Evolutionary conservation across 1,140 invertebrate genomes (phyloP), one percentile per base, ranked within the genome.

Genomic region (Daktulosphaira vitifoliae): DNA sequence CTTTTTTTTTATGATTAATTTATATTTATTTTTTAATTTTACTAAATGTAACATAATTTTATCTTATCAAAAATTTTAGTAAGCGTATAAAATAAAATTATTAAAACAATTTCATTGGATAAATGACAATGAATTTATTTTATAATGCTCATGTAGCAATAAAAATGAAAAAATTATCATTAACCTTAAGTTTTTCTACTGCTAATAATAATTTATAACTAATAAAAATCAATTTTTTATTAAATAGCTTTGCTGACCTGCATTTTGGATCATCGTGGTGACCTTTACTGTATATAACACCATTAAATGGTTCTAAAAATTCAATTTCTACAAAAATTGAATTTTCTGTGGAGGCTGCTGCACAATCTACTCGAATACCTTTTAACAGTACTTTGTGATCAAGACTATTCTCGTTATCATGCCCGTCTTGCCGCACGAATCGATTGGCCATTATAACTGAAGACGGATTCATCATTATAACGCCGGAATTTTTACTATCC

Each of bases 251-350:
- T 22, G 50, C 56, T 78, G 72, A 85, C 82, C 79, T 80, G 79
- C 84, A 86, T 65, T 80, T 82, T 11, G 81, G 80, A 70, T 86
- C 82, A 38, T 78, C 79, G 68, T 81, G 81, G 66, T 81, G 79
- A 13, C 84, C 84, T 71, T 87, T 85, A 68, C 84, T 86, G 76
- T 86, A 88, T 29, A 88, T 80, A 16, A 87, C 78, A n/a, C 85
- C 85, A 67, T 84, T 78, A 68, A 84, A 87, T 1, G 80, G 74
- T 42, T 79, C 77, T 3, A 80, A 75, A 71, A 87, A 87, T 25
- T 82, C 79, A 1, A 88, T 76, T 29, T 79, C 79, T 2, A 88
- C 84, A 33, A 78, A 75, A 70, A 87, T 85, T 15, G 75, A 80
- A 3, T 75, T 73, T 16, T 37, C 26, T 1, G 20, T 1, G 11